phyloP scores from a whole-genome alignment of 1,140 invertebrate genomes.

The Eriosoma lanigerum region DNA sequence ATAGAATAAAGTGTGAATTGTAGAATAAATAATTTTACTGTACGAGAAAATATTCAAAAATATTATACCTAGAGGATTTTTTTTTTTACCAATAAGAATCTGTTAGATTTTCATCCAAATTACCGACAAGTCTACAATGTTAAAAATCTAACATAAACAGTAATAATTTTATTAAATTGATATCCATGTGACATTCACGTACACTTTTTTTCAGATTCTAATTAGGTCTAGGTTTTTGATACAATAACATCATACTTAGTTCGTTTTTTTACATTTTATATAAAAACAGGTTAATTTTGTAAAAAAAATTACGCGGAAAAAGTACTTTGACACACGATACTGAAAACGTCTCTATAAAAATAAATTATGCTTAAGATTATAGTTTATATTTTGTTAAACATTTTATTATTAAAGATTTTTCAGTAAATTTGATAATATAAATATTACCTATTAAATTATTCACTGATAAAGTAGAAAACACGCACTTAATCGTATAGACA shows the following conservation, averaged over 20 bases:
- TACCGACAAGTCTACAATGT: neutral
- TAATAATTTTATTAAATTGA: neutral
- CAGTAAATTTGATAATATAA: no score
- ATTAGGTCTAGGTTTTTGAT: constrained; percentile 13
- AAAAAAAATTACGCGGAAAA: neutral
- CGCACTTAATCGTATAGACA: no score
- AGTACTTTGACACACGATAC: neutral
- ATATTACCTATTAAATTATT: no score
- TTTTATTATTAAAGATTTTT: no score
- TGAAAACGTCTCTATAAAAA: neutral
- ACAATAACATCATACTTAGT: neutral
- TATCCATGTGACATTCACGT: constrained; percentile 29
- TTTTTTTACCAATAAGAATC: neutral
- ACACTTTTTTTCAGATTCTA: neutral
- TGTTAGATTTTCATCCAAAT: neutral
- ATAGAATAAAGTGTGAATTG: no score
- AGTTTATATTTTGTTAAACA: no score
- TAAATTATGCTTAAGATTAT: no score
- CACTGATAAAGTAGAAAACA: no score
- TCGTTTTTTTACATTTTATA: neutral
- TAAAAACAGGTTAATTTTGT: neutral
- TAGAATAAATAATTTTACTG: no score
- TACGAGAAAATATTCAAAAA: no score
- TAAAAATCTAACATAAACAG: neutral
- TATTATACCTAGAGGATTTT: no score